A percentile compares a stretch with the other conserved stretches of the same genome.
phyloP scores from a whole-genome alignment of 2,113 vertebrate genomes.

The Tautogolabrus adspersus region DNA sequence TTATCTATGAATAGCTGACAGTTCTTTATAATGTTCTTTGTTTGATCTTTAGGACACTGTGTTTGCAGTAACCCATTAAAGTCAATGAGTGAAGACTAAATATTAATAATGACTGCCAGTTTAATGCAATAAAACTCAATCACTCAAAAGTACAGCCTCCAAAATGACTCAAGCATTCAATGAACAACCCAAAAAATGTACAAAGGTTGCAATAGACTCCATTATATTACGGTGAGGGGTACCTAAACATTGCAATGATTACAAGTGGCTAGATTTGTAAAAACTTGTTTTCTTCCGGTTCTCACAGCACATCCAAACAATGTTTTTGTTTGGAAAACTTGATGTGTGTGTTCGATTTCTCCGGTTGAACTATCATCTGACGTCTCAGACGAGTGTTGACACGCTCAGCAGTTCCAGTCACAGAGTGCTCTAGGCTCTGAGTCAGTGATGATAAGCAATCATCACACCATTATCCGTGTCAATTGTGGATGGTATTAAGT shows the following conservation, averaged over 20 bases:
- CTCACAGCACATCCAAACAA: background rate
- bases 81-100: background rate
- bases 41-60: background rate
- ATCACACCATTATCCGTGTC: conserved; percentile 41
- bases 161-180: background rate
- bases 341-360: conserved; percentile 20
- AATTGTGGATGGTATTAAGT: conserved; percentile 49
- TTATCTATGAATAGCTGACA: background rate
- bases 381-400: conserved; percentile 52
- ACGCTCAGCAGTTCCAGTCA: conserved; percentile 56
- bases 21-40: background rate
- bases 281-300: background rate
- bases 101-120: background rate
- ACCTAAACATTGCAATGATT: background rate
- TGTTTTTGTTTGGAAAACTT: background rate
- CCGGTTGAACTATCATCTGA: conserved; percentile 19
- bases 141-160: background rate
- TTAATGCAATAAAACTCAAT: background rate
- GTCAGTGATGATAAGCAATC: conserved; percentile 57
- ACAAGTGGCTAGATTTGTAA: background rate
- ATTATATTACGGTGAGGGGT: no score
- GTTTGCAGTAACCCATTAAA: background rate
- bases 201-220: no score
- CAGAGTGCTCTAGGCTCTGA: conserved; percentile 52
- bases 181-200: background rate